Evolutionary conservation across 1,140 invertebrate genomes (phyloP).

Genomic region (Plodia interpunctella): DNA sequence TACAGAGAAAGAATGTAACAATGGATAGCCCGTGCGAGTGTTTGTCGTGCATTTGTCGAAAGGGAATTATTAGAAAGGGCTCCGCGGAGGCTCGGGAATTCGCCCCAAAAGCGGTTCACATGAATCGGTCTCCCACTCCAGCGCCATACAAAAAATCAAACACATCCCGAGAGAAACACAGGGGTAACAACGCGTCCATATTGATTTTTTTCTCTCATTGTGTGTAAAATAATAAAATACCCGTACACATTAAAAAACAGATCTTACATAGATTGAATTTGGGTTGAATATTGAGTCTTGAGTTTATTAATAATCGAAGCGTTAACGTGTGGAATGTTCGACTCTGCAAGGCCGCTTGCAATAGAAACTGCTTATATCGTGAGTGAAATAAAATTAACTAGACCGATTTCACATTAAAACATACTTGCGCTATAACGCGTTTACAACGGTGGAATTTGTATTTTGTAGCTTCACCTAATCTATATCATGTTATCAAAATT

Average conservation of each 20-base stretch:
- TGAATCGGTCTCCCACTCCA: slow-evolving; percentile 72
- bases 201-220: slow-evolving; percentile 76
- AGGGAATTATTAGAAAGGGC: slow-evolving; percentile 75
- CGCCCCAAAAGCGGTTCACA: slow-evolving; percentile 76
- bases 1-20: slow-evolving; percentile 61
- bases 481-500: not conserved
- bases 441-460: slow-evolving; percentile 1
- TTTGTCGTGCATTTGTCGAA: slow-evolving; percentile 75
- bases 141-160: slow-evolving; percentile 73
- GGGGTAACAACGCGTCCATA: slow-evolving; percentile 75
- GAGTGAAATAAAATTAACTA: slow-evolving; percentile 64
- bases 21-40: slow-evolving; percentile 67
- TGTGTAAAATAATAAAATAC: slow-evolving; percentile 73
- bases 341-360: slow-evolving; percentile 70
- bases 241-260: slow-evolving; percentile 53
- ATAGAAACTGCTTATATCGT: slow-evolving; percentile 72
- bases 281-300: slow-evolving; percentile 66
- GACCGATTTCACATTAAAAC: slow-evolving; percentile 56
- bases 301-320: slow-evolving; percentile 75
- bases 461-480: not conserved
- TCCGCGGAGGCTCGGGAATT: slow-evolving; percentile 73
- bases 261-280: slow-evolving; percentile 66
- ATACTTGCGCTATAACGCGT: slow-evolving; percentile 18
- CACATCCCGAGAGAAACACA: slow-evolving; percentile 76
- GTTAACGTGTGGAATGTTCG: slow-evolving; percentile 74